Base-by-base conservation (phyloP, 2,888 invertebrate species). In the Ommatoiulus sabulosus region DNA sequence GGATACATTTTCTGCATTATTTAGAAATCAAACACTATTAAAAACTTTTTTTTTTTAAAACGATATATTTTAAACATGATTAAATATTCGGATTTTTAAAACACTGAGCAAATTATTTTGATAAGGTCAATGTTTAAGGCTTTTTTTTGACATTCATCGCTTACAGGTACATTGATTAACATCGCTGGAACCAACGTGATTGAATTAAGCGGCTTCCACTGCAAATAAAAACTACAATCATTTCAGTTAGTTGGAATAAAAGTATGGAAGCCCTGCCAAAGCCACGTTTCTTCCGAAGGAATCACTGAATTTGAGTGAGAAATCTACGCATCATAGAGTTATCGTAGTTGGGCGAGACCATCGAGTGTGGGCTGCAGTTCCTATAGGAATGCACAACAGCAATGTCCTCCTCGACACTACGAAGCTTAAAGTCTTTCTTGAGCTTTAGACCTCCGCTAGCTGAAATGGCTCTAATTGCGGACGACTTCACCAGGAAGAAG, bases 321-420 rank as follows among this genome's bases (percentile, higher is more conserved):
- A 86, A 86, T 12, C 86, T 44, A n/a, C 48, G 44, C 46, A 86
- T 86, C 44, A 86, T 86, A n/a, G 48, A 46, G 86, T 86, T 86
- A 15, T 86, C 86, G 86, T 86, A 86, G 7, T 86, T 44, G 8
- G 86, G 44, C 8, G 46, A 6, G 10, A 3, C 8, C 12, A 46
- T 35, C 17, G n/a, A n/a, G 35, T 48, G n/a, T 10, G 87, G 43
- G 2, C 43, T 48, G 57, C 52, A 87, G 24, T 87, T 87, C n/a
- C 57, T 52, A 43, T 87, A 87, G 15, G 57, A 43, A 15, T 87
- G 87, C n/a, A 57, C 24, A 35, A 48, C 57, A 10, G 87, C 87
- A 4, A 87, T n/a, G 87, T 87, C 87, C 24, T 48, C 52, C 10
- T 87, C 57, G 20, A 87, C 87, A 1, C 17, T 48, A 0, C 57